Percentiles rank a stretch among this genome's conserved stretches.
These are phyloP conservation scores for Buphagus erythrorhynchus DNA, from an alignment of 2,797 vertebrate genomes.

Conservation along the genomic window DNA sequence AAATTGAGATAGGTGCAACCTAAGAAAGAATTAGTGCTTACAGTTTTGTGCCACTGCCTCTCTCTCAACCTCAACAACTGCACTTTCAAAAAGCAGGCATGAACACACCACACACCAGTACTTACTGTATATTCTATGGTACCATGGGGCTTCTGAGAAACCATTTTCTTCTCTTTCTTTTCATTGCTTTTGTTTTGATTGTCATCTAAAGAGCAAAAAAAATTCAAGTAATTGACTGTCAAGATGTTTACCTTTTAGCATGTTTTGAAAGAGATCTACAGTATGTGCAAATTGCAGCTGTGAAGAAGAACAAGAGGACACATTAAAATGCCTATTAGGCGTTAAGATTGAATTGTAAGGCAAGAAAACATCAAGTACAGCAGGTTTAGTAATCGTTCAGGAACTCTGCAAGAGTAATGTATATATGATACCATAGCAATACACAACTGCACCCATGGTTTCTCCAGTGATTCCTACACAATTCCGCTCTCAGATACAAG, in stretches of 20 bases:
- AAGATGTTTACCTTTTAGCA: neutral
- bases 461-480: neutral
- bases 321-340: neutral
- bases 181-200: slow-evolving; percentile 82
- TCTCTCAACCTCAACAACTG: neutral
- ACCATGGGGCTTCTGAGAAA: slow-evolving; percentile 84
- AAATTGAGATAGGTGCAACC: neutral
- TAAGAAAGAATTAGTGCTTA: neutral
- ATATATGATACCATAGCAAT: accelerated
- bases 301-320: neutral
- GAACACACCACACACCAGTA: neutral
- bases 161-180: slow-evolving; percentile 91
- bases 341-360: neutral
- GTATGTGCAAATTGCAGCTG: neutral
- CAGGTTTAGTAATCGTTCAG: neutral
- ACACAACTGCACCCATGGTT: neutral
- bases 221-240: neutral
- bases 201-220: slow-evolving; percentile 76
- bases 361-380: neutral
- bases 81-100: neutral
- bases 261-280: neutral
- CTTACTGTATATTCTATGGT: slow-evolving; percentile 92
- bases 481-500: neutral
- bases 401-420: neutral
- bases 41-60: neutral